These are phyloP conservation scores for Clarias macrocephalus DNA, from an alignment of 2,113 vertebrate genomes.

Conservation along the genomic window DNA sequence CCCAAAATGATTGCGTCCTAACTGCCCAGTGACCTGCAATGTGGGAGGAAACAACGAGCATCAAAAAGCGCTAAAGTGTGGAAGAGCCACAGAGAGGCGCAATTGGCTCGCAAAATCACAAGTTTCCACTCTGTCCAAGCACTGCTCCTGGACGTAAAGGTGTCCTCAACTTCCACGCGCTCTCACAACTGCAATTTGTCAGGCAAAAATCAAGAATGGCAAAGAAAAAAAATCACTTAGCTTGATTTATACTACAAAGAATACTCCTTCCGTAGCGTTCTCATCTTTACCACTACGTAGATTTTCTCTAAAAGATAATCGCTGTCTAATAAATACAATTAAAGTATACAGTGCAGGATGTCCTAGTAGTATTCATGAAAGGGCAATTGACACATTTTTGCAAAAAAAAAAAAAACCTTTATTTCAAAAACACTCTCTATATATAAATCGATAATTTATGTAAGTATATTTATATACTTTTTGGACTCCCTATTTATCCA, in stretches of 20 bases:
- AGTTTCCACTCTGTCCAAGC: not conserved
- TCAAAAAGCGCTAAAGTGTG: not conserved
- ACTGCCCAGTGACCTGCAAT: not conserved
- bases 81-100: conserved; percentile 50
- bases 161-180: not conserved
- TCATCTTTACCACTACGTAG: not conserved
- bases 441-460: too few relatives aligned
- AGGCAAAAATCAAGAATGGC: not conserved
- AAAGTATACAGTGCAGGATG: too few relatives aligned
- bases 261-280: not conserved
- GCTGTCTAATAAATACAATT: not conserved
- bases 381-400: too few relatives aligned
- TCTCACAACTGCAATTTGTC: not conserved
- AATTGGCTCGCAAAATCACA: conserved; percentile 35
- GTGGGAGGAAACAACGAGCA: not conserved
- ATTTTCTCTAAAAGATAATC: not conserved
- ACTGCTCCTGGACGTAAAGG: not conserved
- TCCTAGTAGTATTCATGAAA: too few relatives aligned
- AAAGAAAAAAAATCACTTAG: not conserved
- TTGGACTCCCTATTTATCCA: too few relatives aligned
- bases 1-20: not conserved
- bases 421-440: too few relatives aligned
- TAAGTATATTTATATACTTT: too few relatives aligned
- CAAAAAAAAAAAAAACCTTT: too few relatives aligned
- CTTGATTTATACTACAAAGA: too few relatives aligned